Conservation (phyloP, 2,797 vertebrate genomes). For the Florisuga fusca region DNA sequence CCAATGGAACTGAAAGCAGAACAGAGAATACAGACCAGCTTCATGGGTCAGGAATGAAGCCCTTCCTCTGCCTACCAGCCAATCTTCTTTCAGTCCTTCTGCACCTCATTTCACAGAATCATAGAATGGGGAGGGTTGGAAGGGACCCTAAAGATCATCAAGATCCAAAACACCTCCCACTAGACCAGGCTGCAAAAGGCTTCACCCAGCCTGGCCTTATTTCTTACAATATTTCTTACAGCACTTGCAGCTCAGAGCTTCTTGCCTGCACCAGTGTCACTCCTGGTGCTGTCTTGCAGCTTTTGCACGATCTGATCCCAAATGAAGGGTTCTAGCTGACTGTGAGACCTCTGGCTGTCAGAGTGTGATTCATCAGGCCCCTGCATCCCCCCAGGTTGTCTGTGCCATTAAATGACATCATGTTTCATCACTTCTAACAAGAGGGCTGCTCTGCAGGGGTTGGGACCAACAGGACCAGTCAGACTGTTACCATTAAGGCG, state of each 20-base stretch:
- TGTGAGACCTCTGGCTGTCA: not conserved
- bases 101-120: not conserved
- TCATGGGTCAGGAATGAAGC: not conserved
- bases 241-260: not conserved
- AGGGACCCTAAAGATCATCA: too few species aligned
- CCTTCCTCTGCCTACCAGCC: not conserved
- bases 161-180: too few species aligned
- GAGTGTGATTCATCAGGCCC: not conserved
- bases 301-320: not conserved
- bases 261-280: not conserved
- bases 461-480: not conserved
- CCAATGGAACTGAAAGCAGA: not conserved
- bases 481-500: slow-evolving; percentile 85
- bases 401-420: not conserved
- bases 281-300: not conserved
- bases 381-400: not conserved
- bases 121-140: too few species aligned
- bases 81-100: not conserved
- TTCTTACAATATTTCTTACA: not conserved
- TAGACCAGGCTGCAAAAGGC: too few species aligned
- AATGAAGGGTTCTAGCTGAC: not conserved
- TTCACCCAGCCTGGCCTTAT: too few species aligned
- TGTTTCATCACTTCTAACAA: not conserved
- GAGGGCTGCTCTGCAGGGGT: not conserved
- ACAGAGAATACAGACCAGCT: not conserved